Conservation (phyloP, 2,797 vertebrate genomes). For the Anisognathus igniventris region DNA sequence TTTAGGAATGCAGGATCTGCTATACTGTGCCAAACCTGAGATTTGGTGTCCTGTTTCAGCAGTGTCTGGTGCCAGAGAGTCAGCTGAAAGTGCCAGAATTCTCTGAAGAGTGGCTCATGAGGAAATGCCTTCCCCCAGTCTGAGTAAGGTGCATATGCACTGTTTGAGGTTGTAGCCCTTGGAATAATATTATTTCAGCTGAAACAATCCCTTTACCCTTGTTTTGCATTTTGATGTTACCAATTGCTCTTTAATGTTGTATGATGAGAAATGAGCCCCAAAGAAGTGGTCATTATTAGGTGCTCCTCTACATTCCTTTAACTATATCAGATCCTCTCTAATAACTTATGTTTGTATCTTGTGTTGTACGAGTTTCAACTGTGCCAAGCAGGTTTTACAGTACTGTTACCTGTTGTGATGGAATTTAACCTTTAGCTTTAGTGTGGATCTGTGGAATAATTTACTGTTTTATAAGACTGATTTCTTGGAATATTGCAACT, state of each 20-base stretch:
- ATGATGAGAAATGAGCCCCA: not conserved
- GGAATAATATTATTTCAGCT: not conserved
- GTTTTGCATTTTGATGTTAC: not conserved
- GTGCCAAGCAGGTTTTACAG: not conserved
- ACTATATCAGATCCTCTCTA: not conserved
- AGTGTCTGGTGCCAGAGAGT: not conserved
- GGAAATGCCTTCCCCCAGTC: not conserved
- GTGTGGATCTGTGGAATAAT: not conserved
- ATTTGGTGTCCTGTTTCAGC: not conserved
- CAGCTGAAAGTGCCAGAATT: not conserved
- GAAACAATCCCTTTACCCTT: not conserved
- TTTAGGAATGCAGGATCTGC: not conserved
- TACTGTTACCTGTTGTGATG: not conserved
- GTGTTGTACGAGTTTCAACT: not conserved
- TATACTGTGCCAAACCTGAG: not conserved
- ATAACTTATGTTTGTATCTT: not conserved
- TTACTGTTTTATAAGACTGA: not conserved
- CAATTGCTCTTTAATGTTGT: not conserved
- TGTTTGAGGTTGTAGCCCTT: not conserved
- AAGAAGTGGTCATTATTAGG: not conserved
- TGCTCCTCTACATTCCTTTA: not conserved
- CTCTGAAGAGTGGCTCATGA: not conserved
- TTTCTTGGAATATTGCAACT: not conserved
- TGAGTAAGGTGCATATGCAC: not conserved
- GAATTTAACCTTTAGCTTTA: not conserved